Percentiles rank a stretch among this genome's conserved stretches.
phyloP scores from a whole-genome alignment of 2,113 vertebrate species.

The Thymallus thymallus region DNA sequence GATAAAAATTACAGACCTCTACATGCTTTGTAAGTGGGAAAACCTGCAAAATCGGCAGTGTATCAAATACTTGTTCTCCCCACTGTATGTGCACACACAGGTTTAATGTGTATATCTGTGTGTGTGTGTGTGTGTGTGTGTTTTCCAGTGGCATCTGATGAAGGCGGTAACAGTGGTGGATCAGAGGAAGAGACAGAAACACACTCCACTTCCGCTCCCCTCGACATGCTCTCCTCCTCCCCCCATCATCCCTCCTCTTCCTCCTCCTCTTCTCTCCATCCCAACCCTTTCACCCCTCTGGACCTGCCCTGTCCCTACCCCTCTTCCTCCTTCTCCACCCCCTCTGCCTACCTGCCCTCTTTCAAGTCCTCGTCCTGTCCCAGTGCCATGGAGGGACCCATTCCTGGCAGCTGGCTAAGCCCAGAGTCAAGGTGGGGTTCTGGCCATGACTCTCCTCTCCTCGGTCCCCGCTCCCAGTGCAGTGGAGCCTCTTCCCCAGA shows the following conservation, averaged over 20 bases:
- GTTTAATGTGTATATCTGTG: background rate
- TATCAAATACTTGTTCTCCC: too few relatives aligned
- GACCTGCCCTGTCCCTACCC: conserved; percentile 68
- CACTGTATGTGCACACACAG: too few relatives aligned
- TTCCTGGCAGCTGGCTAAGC: conserved; percentile 55
- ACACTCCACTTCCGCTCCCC: conserved; percentile 77
- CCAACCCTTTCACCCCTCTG: conserved; percentile 69
- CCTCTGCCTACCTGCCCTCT: conserved; percentile 37
- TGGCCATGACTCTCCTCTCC: conserved; percentile 78
- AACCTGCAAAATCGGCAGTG: too few relatives aligned
- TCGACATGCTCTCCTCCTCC: conserved; percentile 67
- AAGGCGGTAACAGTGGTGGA: conserved; percentile 78
- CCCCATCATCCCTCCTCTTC: conserved; percentile 50
- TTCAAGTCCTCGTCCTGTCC: conserved; percentile 53
- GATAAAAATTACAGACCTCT: too few relatives aligned
- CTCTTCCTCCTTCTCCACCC: conserved; percentile 46
- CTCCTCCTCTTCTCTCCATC: conserved; percentile 31
- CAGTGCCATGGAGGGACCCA: conserved; percentile 75
- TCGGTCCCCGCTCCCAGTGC: conserved; percentile 93
- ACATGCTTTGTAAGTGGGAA: too few relatives aligned
- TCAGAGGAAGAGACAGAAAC: conserved; percentile 87
- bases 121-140: conserved; percentile 26
- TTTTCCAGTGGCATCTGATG: conserved; percentile 90
- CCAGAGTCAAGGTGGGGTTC: conserved; percentile 79
- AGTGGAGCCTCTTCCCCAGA: conserved; percentile 96